Base-by-base conservation (phyloP, 1,140 invertebrate species). In the Conus betulinus region DNA sequence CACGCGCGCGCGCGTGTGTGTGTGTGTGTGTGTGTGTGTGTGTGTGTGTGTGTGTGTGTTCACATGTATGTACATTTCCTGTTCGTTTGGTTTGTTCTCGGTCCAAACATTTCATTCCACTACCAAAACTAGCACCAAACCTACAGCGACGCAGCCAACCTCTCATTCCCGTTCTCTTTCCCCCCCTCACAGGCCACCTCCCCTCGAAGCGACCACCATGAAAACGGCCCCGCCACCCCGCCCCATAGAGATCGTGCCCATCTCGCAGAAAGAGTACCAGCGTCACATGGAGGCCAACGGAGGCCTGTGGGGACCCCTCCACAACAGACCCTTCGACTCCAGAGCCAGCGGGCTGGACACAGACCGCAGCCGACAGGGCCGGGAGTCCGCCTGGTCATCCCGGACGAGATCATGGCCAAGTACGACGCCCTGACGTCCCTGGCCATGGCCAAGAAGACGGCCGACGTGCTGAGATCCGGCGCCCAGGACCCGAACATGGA, bases 401-500 rank as follows among this genome's bases (percentile, higher is more conserved):
- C 79, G 13, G 86, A 88, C 25, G 90, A 90, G 51, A 87, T 90
- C 39, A 84, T 90, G 52, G 88, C 90, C 76, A 87, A 87, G 39
- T 90, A 87, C 78, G 90, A 90, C 53, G 88, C 88, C 3, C 89
- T 90, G 82, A 84, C 90, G 8, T 87, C 90, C 0, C 89, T 89
- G 20, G 88, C 88, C 13, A 90, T 90, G 87, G 88, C 90, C 11
- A 88, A 90, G 60, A 90, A 90, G 71, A 84, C 90, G 25, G 90
- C 90, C 8, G 84, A 90, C 53, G 83, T 90, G 20, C 57, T 90
- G 60, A 79, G 82, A 25, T 11, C 86, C 13, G 53, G 67, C n/a
- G 55, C 60, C 27, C 20, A 60, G 20, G 87, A 60, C 82, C 27
- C 88, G 10, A 84, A 83, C 17, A 60, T 57, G 39, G 85, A 87